Evolutionary conservation across 2,113 vertebrate species (phyloP).

Genomic region (Pongo pygmaeus): DNA sequence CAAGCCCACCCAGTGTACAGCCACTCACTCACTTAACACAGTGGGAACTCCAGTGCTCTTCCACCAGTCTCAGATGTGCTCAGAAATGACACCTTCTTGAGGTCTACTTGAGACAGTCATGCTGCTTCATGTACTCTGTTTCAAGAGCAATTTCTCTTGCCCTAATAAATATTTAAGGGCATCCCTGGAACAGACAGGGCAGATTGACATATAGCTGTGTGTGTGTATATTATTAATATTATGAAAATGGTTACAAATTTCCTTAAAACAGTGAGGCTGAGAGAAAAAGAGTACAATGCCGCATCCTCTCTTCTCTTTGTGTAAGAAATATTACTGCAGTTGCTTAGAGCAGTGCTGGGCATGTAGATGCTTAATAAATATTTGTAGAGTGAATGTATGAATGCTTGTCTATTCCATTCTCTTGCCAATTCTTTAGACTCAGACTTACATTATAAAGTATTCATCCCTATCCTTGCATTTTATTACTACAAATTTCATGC

Average conservation of each 20-base stretch:
- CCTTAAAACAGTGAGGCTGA: background rate
- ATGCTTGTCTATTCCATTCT: background rate
- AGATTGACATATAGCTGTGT: background rate
- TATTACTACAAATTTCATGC: rapidly evolving
- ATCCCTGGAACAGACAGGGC: background rate
- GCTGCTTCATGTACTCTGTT: background rate
- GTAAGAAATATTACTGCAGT: background rate
- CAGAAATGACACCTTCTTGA: background rate
- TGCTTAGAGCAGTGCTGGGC: background rate
- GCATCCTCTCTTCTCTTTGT: background rate
- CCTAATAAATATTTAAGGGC: background rate
- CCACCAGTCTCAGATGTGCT: background rate
- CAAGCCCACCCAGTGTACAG: rapidly evolving
- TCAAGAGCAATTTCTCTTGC: background rate
- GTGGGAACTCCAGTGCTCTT: background rate
- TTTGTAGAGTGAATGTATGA: background rate
- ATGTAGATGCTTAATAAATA: background rate
- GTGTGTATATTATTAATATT: background rate
- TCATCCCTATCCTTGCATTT: background rate
- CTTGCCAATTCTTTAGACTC: background rate
- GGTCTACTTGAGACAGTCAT: background rate
- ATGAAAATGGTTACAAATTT: background rate
- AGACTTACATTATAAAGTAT: background rate
- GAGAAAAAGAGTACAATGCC: background rate
- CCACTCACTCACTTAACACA: background rate